Percentiles rank a stretch among this genome's conserved stretches.
These are phyloP conservation scores for Drosophila burlai DNA, from an alignment of 1,140 invertebrate genomes.

Conservation along the genomic window DNA sequence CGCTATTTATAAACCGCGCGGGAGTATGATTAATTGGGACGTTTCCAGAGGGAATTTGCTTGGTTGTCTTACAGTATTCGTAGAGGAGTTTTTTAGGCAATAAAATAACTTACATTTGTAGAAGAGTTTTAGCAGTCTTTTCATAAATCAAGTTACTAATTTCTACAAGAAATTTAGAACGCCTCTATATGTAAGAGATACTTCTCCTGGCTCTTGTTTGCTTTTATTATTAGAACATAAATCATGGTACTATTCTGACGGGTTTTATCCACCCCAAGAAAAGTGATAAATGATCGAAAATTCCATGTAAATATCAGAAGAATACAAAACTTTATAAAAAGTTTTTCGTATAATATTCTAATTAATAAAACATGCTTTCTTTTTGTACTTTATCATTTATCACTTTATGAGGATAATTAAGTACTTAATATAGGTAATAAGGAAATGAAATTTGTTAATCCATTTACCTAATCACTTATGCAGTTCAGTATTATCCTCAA, in stretches of 20 bases:
- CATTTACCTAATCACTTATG: neutral
- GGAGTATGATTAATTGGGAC: conserved; percentile 14
- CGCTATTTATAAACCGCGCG: conserved; percentile 23
- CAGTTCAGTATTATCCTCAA: conserved; percentile 18
- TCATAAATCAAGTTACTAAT: no score
- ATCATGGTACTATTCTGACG: neutral
- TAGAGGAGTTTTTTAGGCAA: no score
- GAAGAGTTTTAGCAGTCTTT: no score
- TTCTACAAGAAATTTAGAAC: neutral
- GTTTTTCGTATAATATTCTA: no score
- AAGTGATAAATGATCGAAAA: neutral
- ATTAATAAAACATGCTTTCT: neutral
- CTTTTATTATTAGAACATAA: conserved; percentile 12
- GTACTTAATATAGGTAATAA: no score
- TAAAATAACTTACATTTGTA: neutral
- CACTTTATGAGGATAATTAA: rapidly evolving
- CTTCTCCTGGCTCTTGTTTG: neutral
- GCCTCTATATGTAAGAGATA: neutral
- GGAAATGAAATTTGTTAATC: neutral
- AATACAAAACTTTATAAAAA: no score
- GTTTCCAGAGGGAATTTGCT: neutral
- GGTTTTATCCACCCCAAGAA: neutral
- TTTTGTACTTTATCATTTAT: neutral
- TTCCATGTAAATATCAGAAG: neutral
- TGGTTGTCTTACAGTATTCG: neutral